Evolutionary conservation across 2,797 vertebrate genomes (phyloP).

Genomic region (Macropodus opercularis): DNA sequence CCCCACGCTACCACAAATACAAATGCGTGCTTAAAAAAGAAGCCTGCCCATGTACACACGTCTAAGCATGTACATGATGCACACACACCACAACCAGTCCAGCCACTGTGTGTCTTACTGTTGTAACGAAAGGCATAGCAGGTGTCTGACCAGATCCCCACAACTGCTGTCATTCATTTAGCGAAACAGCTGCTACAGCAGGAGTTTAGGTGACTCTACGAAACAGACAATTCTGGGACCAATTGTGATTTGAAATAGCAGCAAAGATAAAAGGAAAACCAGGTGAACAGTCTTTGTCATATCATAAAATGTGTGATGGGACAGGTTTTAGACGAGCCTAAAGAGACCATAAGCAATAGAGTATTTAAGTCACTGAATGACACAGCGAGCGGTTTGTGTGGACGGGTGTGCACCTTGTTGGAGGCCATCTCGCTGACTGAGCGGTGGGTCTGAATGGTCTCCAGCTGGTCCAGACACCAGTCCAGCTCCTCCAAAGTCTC

Average conservation of each 20-base stretch:
- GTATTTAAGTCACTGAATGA: not conserved
- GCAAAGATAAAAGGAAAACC: too few relatives aligned
- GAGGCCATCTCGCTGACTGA: constrained; percentile 89
- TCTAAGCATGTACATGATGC: not conserved
- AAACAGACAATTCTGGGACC: too few relatives aligned
- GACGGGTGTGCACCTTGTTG: constrained; percentile 79
- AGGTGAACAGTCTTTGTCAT: too few relatives aligned
- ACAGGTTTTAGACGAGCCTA: too few relatives aligned
- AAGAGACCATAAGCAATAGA: not conserved
- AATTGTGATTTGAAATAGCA: too few relatives aligned
- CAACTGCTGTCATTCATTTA: too few relatives aligned
- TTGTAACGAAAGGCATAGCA: too few relatives aligned
- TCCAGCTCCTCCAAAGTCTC: constrained; percentile 90
- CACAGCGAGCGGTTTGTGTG: too few relatives aligned
- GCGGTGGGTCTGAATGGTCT: constrained; percentile 88
- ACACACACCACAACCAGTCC: not conserved
- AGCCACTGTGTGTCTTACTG: not conserved
- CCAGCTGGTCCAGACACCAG: constrained; percentile 90
- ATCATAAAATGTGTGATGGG: too few relatives aligned
- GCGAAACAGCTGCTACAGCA: too few relatives aligned
- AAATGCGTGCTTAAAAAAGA: constrained; percentile 34
- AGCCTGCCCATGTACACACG: constrained; percentile 24
- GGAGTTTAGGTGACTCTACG: too few relatives aligned
- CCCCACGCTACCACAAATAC: constrained; percentile 45
- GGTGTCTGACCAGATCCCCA: too few relatives aligned